Conservation (phyloP, 2,113 vertebrate species). For the Vulpes lagopus region DNA sequence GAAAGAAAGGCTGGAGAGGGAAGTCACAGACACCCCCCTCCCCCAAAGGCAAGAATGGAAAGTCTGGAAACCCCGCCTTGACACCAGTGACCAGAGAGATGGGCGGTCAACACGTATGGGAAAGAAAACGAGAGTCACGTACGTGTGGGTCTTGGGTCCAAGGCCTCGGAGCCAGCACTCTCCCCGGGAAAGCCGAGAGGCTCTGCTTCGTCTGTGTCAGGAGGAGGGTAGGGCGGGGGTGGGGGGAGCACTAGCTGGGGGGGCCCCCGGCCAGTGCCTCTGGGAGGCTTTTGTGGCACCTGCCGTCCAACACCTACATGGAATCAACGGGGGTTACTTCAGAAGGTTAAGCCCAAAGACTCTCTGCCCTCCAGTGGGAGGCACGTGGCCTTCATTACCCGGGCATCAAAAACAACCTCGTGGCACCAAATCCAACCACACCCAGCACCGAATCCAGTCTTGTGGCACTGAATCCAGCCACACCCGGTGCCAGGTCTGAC, state of each 20-base stretch:
- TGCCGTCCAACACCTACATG: conserved; percentile 89
- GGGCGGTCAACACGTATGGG: conserved; percentile 59
- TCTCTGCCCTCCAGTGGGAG: background rate
- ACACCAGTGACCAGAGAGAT: conserved; percentile 62
- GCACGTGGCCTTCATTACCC: rapidly evolving
- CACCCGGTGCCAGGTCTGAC: background rate
- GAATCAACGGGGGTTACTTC: conserved; percentile 86
- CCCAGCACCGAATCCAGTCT: background rate
- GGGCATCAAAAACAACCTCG: rapidly evolving
- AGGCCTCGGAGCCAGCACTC: conserved; percentile 84
- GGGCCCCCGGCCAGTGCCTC: conserved; percentile 85
- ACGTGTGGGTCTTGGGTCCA: conserved; percentile 88
- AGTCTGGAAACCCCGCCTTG: conserved; percentile 80
- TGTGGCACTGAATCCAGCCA: background rate
- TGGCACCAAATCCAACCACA: background rate
- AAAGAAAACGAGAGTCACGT: conserved; percentile 82
- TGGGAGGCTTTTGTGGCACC: conserved; percentile 91
- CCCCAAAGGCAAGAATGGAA: conserved; percentile 73
- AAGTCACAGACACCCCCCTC: background rate
- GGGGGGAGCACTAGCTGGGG: conserved; percentile 90
- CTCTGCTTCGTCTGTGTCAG: conserved; percentile 85
- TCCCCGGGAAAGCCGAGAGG: conserved; percentile 82
- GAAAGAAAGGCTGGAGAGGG: conserved; percentile 62
- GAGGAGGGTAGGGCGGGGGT: conserved; percentile 90
- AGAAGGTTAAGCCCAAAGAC: background rate